phyloP scores from a whole-genome alignment of 2,113 vertebrate genomes.

The Machaerirhynchus nigripectus region DNA sequence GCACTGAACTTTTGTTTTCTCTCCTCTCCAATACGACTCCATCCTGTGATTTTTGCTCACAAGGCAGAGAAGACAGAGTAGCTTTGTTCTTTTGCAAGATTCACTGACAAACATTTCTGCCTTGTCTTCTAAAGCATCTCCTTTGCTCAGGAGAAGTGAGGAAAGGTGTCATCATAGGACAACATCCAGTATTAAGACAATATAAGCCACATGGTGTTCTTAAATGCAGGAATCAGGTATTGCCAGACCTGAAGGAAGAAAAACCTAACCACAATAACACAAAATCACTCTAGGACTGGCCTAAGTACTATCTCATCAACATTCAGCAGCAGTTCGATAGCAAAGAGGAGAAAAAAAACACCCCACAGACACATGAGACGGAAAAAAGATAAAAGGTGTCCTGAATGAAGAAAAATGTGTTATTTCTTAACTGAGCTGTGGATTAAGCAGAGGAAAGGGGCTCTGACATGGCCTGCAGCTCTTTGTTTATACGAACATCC shows the following conservation, averaged over 20 bases:
- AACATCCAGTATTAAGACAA: background rate
- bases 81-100: background rate
- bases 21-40: background rate
- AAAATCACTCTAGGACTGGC: background rate
- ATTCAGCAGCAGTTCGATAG: background rate
- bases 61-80: background rate
- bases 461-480: slow-evolving; percentile 31
- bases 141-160: background rate
- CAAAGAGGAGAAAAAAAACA: background rate
- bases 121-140: background rate
- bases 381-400: slow-evolving; percentile 38
- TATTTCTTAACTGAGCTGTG: slow-evolving; percentile 35
- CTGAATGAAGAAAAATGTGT: slow-evolving; percentile 25
- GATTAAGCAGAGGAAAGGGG: background rate
- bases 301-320: slow-evolving; percentile 13
- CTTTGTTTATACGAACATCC: slow-evolving; percentile 9
- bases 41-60: background rate
- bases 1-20: background rate
- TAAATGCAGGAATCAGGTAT: background rate
- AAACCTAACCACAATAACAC: background rate
- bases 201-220: background rate
- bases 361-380: background rate
- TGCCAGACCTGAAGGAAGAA: background rate
- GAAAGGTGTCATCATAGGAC: background rate
- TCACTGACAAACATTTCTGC: background rate